A percentile compares a stretch with the other conserved stretches of the same genome.
Evolutionary conservation across 2,888 invertebrate genomes (phyloP).

Genomic region (Tachina fera): DNA sequence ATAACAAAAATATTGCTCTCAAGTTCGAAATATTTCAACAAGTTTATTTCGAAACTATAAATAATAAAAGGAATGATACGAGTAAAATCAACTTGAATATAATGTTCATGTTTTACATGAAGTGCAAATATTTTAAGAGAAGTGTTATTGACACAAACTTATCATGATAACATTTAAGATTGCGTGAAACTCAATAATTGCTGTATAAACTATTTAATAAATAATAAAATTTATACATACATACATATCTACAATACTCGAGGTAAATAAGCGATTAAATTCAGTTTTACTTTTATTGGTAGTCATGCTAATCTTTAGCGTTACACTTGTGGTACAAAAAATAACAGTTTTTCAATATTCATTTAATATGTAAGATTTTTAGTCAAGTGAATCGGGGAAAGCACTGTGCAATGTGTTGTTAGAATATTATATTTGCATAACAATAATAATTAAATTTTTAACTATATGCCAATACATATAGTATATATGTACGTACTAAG

Average conservation of each 20-base stretch:
- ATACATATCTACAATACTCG: neutral
- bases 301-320: neutral
- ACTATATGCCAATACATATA: too few species aligned
- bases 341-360: neutral
- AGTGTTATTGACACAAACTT: conserved; percentile 56
- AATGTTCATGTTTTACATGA: conserved; percentile 36
- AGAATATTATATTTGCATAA: too few species aligned
- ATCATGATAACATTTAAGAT: conserved; percentile 33
- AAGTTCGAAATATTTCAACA: conserved; percentile 4
- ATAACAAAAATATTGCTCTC: conserved; percentile 56
- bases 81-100: conserved; percentile 70
- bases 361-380: too few species aligned
- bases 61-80: conserved; percentile 73
- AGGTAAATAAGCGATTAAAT: conserved; percentile 22
- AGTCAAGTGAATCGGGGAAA: too few species aligned
- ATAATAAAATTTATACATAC: conserved; percentile 6
- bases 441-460: too few species aligned
- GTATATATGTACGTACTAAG: too few species aligned
- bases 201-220: conserved; percentile 39
- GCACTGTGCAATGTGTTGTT: too few species aligned
- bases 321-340: neutral
- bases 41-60: conserved; percentile 73
- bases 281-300: conserved; percentile 8
- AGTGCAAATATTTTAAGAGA: conserved; percentile 19
- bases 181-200: conserved; percentile 46